Percentiles rank a stretch among this genome's conserved stretches.
phyloP scores from a whole-genome alignment of 2,797 vertebrate species.

The Uromys caudimaculatus region DNA sequence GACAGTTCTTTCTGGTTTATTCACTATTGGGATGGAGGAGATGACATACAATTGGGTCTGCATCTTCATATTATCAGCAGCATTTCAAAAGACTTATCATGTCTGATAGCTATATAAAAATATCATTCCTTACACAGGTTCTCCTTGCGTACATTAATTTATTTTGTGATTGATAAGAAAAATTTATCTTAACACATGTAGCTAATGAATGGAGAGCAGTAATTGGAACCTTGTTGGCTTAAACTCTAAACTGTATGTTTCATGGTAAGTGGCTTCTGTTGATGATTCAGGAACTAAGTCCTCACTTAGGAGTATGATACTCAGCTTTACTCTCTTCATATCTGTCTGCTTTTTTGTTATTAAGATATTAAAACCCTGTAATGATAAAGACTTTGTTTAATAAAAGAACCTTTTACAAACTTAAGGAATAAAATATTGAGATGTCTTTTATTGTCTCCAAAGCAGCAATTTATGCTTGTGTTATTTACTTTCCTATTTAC shows the following conservation, averaged over 20 bases:
- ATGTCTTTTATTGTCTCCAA: not conserved
- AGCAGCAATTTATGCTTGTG: not conserved
- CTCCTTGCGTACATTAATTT: not conserved
- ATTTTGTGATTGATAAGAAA: not conserved
- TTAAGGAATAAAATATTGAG: not conserved
- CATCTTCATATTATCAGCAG: not conserved
- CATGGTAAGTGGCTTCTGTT: not conserved
- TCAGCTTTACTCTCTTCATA: not conserved
- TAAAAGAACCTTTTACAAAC: conserved; percentile 2
- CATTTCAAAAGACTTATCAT: not conserved
- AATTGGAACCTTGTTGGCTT: not conserved
- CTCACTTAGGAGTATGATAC: not conserved
- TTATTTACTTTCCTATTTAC: not conserved
- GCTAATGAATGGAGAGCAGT: not conserved
- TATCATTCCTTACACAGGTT: not conserved
- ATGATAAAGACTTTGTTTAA: not conserved
- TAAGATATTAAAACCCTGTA: not conserved
- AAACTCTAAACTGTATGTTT: not conserved
- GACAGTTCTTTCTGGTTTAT: not conserved
- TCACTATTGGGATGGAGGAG: not conserved
- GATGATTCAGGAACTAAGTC: not conserved
- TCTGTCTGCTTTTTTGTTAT: not conserved
- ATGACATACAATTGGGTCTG: not conserved
- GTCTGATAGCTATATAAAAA: not conserved
- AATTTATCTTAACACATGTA: not conserved